Evolutionary conservation across 2,797 vertebrate genomes (phyloP), one percentile per base, ranked within the genome.

Genomic region (Poeciliopsis presidionis): DNA sequence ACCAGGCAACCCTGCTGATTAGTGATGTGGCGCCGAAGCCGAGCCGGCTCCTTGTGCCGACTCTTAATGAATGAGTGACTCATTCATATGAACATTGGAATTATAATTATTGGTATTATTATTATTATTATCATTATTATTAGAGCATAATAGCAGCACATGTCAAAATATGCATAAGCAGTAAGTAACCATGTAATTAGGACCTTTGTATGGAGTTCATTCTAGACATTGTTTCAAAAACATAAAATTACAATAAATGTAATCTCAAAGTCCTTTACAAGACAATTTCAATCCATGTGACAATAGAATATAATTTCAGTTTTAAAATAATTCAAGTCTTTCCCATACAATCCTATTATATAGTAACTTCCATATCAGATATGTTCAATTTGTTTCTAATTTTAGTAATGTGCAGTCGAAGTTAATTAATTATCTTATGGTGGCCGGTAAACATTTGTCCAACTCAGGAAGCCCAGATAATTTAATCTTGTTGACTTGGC

Each of bases 1-100:
- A 55, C 78, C 43, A 36, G 72, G 49, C 80, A 51, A 47, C 79
- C 57, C 83, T 65, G 70, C 71, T 20, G 80, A 67, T 41, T 22
- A 41, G 63, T 22, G 63, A 67, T 67, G 36, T 67, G 63, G 20
- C 36, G 36, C 36, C 63, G 63, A 41, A 39, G 63, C 63, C 33
- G 63, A 67, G 36, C 63, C 63, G 63, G 36, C 63, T 41, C 4
- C 20, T 5, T 22, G 4, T 67, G 63, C 63, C 63, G 4, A 67
- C 20, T 25, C 53, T n/a, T 1, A 53, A n/a, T 55, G 53, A 55
- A 55, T 55, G 53, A 55, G 53, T 55, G 25, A 55, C 25, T 55
- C 63, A 67, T 67, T 67, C 20, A 67, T 2, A 61, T 61, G 59
- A 65, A 65, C 33, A 11, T 9, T 22, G 33, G 12, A 59, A 18